Conservation (phyloP, 2,888 invertebrate genomes). For the Pristionchus fissidentatus region DNA sequence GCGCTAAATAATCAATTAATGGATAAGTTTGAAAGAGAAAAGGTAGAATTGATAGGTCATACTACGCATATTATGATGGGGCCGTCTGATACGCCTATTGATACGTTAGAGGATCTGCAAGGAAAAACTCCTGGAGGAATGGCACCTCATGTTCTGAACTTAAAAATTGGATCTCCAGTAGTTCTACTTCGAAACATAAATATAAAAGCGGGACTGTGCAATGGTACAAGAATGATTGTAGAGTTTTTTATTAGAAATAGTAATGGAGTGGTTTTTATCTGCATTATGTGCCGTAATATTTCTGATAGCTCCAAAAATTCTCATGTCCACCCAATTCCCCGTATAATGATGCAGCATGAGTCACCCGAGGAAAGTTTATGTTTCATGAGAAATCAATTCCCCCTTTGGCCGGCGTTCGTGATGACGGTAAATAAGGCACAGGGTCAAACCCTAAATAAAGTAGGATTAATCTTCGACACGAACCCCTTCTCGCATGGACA, state of each 20-base stretch:
- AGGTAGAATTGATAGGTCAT: background rate
- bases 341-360: background rate
- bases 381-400: conserved; percentile 23
- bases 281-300: conserved; percentile 5
- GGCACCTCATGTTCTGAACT: conserved; percentile 53
- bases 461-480: conserved; percentile 3
- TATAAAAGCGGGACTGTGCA: conserved; percentile 56
- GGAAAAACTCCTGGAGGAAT: conserved; percentile 32
- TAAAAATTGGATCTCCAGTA: conserved; percentile 52
- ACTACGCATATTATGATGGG: background rate
- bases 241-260: conserved; percentile 43
- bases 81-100: background rate
- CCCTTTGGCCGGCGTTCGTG: background rate
- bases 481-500: conserved; percentile 57
- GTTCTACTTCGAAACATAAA: conserved; percentile 57
- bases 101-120: conserved; percentile 51
- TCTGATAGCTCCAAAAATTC: background rate
- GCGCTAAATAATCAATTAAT: background rate
- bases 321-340: background rate
- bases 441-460: conserved; percentile 30
- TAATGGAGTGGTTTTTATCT: background rate
- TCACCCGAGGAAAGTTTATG: background rate
- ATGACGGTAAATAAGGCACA: conserved; percentile 31
- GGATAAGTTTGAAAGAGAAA: background rate
- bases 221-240: conserved; percentile 56